A percentile compares a stretch with the other conserved stretches of the same genome.
phyloP scores from a whole-genome alignment of 2,888 invertebrate species.

The Archips xylosteana region DNA sequence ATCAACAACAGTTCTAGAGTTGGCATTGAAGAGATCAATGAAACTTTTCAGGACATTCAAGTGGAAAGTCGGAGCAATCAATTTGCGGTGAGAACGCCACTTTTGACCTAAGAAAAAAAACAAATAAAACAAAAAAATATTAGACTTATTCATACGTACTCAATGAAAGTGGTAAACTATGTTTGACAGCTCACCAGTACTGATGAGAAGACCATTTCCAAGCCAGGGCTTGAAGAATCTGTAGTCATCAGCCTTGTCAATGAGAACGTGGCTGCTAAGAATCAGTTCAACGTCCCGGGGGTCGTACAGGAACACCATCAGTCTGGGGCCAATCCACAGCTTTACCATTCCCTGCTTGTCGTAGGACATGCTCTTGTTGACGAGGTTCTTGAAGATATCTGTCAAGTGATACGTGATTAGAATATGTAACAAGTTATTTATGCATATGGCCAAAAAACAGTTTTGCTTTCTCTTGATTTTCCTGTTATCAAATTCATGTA shows the following conservation, averaged over 20 bases:
- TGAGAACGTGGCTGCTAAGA: slow-evolving; percentile 91
- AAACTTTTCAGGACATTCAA: slow-evolving; percentile 94
- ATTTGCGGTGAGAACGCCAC: slow-evolving; percentile 94
- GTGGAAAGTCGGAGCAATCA: slow-evolving; percentile 95
- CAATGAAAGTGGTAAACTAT: no score
- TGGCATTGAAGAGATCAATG: slow-evolving; percentile 93
- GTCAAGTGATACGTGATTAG: slow-evolving; percentile 20
- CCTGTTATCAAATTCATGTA: background rate
- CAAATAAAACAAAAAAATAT: slow-evolving; percentile 24
- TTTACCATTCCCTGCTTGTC: slow-evolving; percentile 85
- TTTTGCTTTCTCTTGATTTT: background rate
- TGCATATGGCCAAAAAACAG: background rate
- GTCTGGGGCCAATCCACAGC: slow-evolving; percentile 92
- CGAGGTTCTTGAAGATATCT: slow-evolving; percentile 90
- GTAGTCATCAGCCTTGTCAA: slow-evolving; percentile 93
- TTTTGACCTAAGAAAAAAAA: slow-evolving; percentile 90
- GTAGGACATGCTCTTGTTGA: slow-evolving; percentile 82
- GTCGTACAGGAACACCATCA: slow-evolving; percentile 90
- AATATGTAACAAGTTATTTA: background rate
- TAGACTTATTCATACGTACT: background rate
- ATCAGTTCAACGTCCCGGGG: slow-evolving; percentile 92
- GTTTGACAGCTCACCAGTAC: slow-evolving; percentile 85
- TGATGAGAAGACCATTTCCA: slow-evolving; percentile 92
- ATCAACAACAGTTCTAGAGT: slow-evolving; percentile 90
- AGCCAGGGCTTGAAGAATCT: slow-evolving; percentile 94